phyloP scores from a whole-genome alignment of 2,888 invertebrate species.

The Melanotus villosus region DNA sequence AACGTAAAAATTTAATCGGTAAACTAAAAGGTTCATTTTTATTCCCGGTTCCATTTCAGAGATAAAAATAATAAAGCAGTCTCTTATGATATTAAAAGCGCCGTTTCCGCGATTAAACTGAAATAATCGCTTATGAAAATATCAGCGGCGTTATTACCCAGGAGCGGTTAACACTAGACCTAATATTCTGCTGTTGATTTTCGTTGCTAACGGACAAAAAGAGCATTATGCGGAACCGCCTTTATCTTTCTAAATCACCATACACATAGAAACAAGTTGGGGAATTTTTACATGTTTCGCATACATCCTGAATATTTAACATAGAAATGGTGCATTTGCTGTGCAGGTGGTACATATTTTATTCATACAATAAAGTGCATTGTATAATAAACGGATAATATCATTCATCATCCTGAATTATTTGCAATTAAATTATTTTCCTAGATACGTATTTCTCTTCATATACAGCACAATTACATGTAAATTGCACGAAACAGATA shows the following conservation, averaged over 20 bases:
- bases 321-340: background rate
- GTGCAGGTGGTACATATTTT: constrained; percentile 3
- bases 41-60: constrained; percentile 56
- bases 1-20: constrained; percentile 58
- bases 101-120: constrained; percentile 63
- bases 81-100: constrained; percentile 65
- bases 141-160: constrained; percentile 61
- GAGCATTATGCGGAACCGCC: constrained; percentile 23
- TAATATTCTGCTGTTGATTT: constrained; percentile 56
- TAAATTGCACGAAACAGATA: too few relatives aligned
- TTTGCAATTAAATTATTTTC: constrained; percentile 2
- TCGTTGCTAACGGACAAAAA: constrained; percentile 49
- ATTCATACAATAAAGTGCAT: constrained; percentile 10
- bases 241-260: constrained; percentile 24
- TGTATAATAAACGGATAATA: constrained; percentile 1
- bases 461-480: too few relatives aligned
- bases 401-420: constrained; percentile 5
- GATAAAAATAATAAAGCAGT: constrained; percentile 67
- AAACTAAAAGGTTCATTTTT: constrained; percentile 61
- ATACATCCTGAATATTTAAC: constrained; percentile 9
- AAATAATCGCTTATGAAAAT: constrained; percentile 67
- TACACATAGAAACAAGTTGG: constrained; percentile 1
- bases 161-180: constrained; percentile 59
- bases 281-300: background rate
- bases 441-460: background rate